Conservation (phyloP, 2,113 vertebrate genomes). For the Telmatochromis sp. region DNA sequence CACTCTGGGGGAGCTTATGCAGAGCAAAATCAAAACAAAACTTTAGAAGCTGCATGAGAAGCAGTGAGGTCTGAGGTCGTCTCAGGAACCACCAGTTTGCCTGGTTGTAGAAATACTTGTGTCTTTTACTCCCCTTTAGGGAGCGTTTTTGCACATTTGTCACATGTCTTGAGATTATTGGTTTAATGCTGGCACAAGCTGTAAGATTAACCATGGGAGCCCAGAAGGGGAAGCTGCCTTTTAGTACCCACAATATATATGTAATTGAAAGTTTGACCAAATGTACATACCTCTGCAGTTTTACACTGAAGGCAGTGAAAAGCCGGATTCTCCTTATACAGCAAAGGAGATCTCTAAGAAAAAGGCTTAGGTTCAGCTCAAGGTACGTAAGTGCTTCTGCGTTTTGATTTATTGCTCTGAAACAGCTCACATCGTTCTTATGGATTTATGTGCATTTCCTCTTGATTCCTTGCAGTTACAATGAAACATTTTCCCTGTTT, state of each 20-base stretch:
- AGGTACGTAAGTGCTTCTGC: conserved; percentile 29
- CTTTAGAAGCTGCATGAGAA: not conserved
- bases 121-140: not conserved
- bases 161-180: conserved; percentile 42
- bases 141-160: conserved; percentile 38
- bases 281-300: conserved; percentile 55
- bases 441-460: not conserved
- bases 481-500: not conserved
- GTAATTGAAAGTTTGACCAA: conserved; percentile 59
- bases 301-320: conserved; percentile 35
- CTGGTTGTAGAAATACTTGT: conserved; percentile 16
- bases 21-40: conserved; percentile 3
- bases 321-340: conserved; percentile 49
- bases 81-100: not conserved
- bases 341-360: conserved; percentile 32
- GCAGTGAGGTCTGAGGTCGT: not conserved
- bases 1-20: not conserved
- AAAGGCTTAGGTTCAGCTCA: conserved; percentile 24
- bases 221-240: conserved; percentile 48
- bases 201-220: conserved; percentile 42
- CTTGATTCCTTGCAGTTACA: not conserved
- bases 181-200: conserved; percentile 51
- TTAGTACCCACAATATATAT: conserved; percentile 43
- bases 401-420: conserved; percentile 11
- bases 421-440: not conserved